Conservation (phyloP, 2,113 vertebrate species). For the Hippolais icterina region DNA sequence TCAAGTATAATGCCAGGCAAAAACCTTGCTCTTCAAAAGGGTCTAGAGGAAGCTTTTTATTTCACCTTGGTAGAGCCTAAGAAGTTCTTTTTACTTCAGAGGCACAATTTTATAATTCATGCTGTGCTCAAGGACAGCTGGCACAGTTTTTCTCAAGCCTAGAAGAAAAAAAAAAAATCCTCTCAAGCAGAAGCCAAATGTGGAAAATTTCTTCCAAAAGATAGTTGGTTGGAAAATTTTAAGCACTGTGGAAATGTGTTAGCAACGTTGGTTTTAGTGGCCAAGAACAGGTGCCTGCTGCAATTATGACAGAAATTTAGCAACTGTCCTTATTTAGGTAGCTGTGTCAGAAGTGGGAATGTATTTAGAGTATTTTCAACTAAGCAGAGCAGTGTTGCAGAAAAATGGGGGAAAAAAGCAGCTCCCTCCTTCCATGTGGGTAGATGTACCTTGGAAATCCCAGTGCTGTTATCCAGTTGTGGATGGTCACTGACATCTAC, state of each 20-base stretch:
- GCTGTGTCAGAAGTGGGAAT: neutral
- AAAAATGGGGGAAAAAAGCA: neutral
- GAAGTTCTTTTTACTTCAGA: neutral
- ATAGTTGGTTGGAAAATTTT: constrained; percentile 38
- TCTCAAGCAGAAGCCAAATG: constrained; percentile 23
- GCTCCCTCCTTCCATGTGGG: neutral
- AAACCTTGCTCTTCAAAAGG: neutral
- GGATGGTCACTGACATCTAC: neutral
- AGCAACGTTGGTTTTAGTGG: neutral
- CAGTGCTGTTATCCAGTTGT: neutral
- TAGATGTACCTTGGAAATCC: neutral
- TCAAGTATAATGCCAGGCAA: neutral
- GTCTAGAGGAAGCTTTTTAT: neutral
- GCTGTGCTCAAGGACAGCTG: constrained; percentile 13
- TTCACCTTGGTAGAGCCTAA: neutral
- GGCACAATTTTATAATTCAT: neutral
- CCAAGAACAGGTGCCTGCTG: constrained; percentile 34
- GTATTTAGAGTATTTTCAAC: neutral
- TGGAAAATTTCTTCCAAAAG: constrained; percentile 42
- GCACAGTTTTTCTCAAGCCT: constrained; percentile 12
- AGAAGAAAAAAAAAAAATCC: neutral
- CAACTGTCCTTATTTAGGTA: neutral
- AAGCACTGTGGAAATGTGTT: constrained; percentile 26
- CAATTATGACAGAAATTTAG: constrained; percentile 25
- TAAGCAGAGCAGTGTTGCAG: neutral